phyloP scores from a whole-genome alignment of 2,797 vertebrate genomes.

The Apogon hyalosoma region DNA sequence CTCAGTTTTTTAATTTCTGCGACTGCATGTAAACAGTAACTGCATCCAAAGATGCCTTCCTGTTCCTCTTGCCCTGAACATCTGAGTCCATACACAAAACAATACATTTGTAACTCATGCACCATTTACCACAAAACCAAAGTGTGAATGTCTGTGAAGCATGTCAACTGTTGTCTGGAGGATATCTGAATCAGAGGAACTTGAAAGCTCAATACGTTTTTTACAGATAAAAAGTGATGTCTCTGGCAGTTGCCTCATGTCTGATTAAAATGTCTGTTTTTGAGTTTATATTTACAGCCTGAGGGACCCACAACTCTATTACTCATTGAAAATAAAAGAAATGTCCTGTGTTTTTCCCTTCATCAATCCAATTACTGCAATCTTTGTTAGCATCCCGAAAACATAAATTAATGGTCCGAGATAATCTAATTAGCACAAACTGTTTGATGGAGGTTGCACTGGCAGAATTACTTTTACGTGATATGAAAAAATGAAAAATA shows the following conservation, averaged over 20 bases:
- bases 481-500: background rate
- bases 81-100: no score
- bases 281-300: conserved; percentile 9
- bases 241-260: background rate
- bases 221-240: conserved; percentile 18
- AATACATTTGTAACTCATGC: no score
- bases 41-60: no score
- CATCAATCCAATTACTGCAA: conserved; percentile 13
- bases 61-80: no score
- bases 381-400: conserved; percentile 16
- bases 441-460: conserved; percentile 2
- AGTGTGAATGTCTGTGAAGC: no score
- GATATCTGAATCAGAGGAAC: conserved; percentile 5
- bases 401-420: conserved; percentile 24
- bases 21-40: no score
- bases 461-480: conserved; percentile 10
- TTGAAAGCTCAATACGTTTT: conserved; percentile 11
- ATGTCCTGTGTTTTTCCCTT: background rate
- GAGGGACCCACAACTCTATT: background rate
- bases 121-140: no score
- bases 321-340: conserved; percentile 16
- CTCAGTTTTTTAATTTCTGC: no score
- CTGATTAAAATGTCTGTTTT: background rate
- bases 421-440: conserved; percentile 36
- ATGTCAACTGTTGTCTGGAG: background rate